Base-by-base conservation (phyloP, 1,140 invertebrate genomes). In the Gryon sp. region DNA sequence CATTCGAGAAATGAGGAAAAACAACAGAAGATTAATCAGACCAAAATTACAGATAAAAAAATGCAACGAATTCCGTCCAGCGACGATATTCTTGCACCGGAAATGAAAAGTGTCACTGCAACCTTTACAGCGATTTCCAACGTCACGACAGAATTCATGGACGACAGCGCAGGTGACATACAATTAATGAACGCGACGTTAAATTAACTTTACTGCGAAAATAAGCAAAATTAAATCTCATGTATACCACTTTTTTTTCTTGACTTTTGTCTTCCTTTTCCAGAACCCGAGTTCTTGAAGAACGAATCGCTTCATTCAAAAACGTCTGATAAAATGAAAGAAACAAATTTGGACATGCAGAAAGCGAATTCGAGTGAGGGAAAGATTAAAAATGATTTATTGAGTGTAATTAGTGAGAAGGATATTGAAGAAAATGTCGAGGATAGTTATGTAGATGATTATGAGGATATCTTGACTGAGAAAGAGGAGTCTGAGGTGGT, bases 51-150 rank as follows among this genome's bases (percentile, higher is more conserved):
- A 1, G 38, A 63, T n/a, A 30, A 62, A 55, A 68, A 68, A 36
- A 41, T 28, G 28, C 48, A 60, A 24, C 36, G 55, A 63, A 11
- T 36, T 40, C 11, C 9, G 34, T 50, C 46, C 28, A 19, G 32
- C 32, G 60, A 53, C 24, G 28, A 50, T 32, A 45, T 48, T 55
- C 50, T 38, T 7, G 8, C 15, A 4, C 12, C 18, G 53, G 66
- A 72, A 77, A 77, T 66, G 60, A 72, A 72, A 66, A 66, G 69
- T 63, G 24, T 5, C 1, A 0, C 53, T 16, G 28, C 24, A 12
- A 38, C 30, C 6, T 14, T 24, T 20, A 9, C 36, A 15, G 16
- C 36, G 16, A 20, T 34, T 28, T 36, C 38, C 14, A 38, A 59
- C 22, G 24, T 24, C 3, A 7, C 20, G n/a, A 2, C 18, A n/a